Conservation (phyloP, 1,140 invertebrate genomes). For the Cotesia glomerata region DNA sequence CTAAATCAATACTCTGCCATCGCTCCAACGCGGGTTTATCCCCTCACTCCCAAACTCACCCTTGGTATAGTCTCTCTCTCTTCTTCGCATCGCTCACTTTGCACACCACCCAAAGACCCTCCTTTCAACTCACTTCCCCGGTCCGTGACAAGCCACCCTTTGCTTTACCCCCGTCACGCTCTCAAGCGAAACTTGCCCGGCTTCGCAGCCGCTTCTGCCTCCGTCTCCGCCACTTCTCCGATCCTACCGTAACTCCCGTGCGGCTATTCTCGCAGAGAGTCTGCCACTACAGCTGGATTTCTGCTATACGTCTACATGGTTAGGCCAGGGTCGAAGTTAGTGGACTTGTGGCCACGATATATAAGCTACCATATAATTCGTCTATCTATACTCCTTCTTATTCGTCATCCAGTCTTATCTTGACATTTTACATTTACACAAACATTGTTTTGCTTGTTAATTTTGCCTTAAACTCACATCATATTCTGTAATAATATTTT, state of each 20-base stretch:
- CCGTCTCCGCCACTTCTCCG: constrained; percentile 8
- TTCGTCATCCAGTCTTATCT: neutral
- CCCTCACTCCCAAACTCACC: constrained; percentile 46
- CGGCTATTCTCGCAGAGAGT: constrained; percentile 56
- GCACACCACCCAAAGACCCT: constrained; percentile 13
- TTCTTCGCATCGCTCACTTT: constrained; percentile 31
- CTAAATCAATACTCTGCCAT: constrained; percentile 66
- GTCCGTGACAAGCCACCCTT: constrained; percentile 34
- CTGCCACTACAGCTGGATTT: constrained; percentile 49
- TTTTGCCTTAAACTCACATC: neutral
- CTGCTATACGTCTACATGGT: constrained; percentile 12
- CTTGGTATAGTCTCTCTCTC: constrained; percentile 30
- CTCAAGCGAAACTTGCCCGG: constrained; percentile 60
- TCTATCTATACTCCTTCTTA: neutral
- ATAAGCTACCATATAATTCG: neutral
- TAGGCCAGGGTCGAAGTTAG: neutral
- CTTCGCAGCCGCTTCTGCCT: constrained; percentile 40
- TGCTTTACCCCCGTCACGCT: constrained; percentile 60
- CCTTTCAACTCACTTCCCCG: constrained; percentile 21
- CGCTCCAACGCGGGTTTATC: constrained; percentile 60
- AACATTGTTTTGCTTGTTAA: too few relatives aligned
- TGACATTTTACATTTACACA: too few relatives aligned
- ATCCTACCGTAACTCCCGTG: constrained; percentile 16
- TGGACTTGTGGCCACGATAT: neutral
- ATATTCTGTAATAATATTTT: too few relatives aligned